Evolutionary conservation across 1,140 invertebrate genomes (phyloP), one percentile per base, ranked within the genome.

Genomic region (Zaprionus inermis): DNA sequence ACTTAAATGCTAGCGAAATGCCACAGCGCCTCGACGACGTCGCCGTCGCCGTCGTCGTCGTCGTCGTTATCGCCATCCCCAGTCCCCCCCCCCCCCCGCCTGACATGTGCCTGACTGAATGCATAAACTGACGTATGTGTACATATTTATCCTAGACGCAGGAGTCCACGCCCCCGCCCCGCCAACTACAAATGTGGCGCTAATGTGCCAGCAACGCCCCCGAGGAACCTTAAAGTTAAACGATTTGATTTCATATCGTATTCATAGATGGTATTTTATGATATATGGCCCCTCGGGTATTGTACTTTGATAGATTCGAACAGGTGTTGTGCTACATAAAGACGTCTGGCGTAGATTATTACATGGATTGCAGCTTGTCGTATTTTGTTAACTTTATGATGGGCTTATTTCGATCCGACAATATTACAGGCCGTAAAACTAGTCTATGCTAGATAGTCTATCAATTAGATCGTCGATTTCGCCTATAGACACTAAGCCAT

Each of bases 1-100:
- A 97, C 63, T 72, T 97, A 38, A 93, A 93, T 76, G 96, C 97
- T 24, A 96, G 96, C 9, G 93, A 96, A 59, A 90, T 94, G 6
- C 97, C 54, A 44, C n/a, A 41, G 68, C 51, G 55, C 49, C 58
- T 72, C 16, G 51, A 63, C 14, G 51, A 57, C 49, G 52, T 32
- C 57, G 44, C 18, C 32, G 52, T 46, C n/a, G n/a, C n/a, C n/a
- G n/a, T n/a, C n/a, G n/a, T n/a, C n/a, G n/a, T n/a, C n/a, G n/a
- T n/a, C n/a, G 14, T 34, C 18, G 57, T 67, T 55, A 70, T 61
- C 67, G 58, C 44, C 11, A 11, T 14, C 30, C 60, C 68, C 12
- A 38, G 36, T 28, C 24, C 24, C 24, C 24, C 1, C 5, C 24
- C 3, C 24, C 24, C 24, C 24, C 0, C 24, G 5, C 22, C 32